Evolutionary conservation across 2,113 vertebrate species (phyloP), one percentile per base, ranked within the genome.

Genomic region (Nesogale talazaci): DNA sequence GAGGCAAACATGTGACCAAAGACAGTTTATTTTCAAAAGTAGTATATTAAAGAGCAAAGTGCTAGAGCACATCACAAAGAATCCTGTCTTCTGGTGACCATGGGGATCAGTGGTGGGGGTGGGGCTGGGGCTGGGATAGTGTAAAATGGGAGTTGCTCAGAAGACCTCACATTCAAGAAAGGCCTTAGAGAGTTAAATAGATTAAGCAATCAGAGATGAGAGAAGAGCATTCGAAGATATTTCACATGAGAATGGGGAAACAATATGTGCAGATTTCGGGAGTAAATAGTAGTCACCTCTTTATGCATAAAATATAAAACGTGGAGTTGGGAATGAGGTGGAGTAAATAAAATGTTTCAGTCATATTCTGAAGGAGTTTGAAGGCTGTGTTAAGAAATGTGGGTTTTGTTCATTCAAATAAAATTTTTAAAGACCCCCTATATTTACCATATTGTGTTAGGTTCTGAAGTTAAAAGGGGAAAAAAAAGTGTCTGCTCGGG

Each of bases 11-110:
- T 2, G 46, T 52, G 85, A 82, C 86, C 56, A 2, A 57, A 7
- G 57, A 23, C 36, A 36, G 27, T 94, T 94, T 94, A 92, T 96
- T 96, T 96, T 94, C 36, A 72, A 63, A 94, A 85, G 87, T 0
- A 0, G 40, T 22, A 2, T 2, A 2, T 56, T 11, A 29, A 82
- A 91, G 96, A 94, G 89, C 91, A 94, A 94, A 96, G 91, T 87
- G 63, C 17, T 29, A 80, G 86, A 78, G 65, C 38, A 81, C 74
- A 77, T 83, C 2, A 52, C 77, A 89, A 93, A 84, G 75, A 23
- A 11, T 20, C 38, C 6, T 86, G 5, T 63, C n/a, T 82, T 95
- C 86, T 42, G 29, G 27, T n/a, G 6, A 7, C 46, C 46, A 12
- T 52, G n/a, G n/a, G n/a, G n/a, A n/a, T n/a, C n/a, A 52, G 46